Base-by-base conservation (phyloP, 2,888 invertebrate species). In the Junonia oenone region DNA sequence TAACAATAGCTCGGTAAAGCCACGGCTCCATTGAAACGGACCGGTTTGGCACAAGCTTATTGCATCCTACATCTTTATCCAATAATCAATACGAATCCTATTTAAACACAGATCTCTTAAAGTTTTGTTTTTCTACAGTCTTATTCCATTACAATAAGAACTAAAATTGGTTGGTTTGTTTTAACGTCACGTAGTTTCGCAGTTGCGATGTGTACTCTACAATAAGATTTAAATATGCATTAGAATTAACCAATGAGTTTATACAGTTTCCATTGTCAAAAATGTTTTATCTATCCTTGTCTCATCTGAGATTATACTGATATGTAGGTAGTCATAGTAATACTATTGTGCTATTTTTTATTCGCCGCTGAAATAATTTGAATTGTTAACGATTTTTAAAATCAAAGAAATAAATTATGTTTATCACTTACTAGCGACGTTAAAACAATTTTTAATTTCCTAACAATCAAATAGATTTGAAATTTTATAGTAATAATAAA, bases 11-110 rank as follows among this genome's bases (percentile, higher is more conserved):
- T 68, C 61, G 67, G 66, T 66, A 67, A 70, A 72, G 73, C 69
- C 68, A 68, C 68, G 67, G 72, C 73, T 78, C 76, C 73, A 81
- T 83, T 76, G 70, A 68, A 73, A 72, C 61, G 64, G 73, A 85
- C 85, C 81, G 78, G 86, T 87, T 85, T 77, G 76, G 78, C 81
- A 76, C 78, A 76, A 69, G 78, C 71, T 66, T 62, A 61, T 61
- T 62, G 64, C 61, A 55, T 65, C 66, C 65, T 63, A 66, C 68
- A 68, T 66, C 69, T 68, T 67, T 61, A 69, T 71, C 62, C 62
- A 64, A 62, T 62, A n/a, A n/a, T 57, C 61, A 52, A 62, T 51
- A 43, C 56, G 27, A 37, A 33, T 38, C 17, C 31, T 35, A 29
- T 45, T 17, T 43, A 45, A 31, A 11, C 35, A 29, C 31, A 33